Conservation (phyloP, 2,113 vertebrate species). For the Bubo scandiacus region DNA sequence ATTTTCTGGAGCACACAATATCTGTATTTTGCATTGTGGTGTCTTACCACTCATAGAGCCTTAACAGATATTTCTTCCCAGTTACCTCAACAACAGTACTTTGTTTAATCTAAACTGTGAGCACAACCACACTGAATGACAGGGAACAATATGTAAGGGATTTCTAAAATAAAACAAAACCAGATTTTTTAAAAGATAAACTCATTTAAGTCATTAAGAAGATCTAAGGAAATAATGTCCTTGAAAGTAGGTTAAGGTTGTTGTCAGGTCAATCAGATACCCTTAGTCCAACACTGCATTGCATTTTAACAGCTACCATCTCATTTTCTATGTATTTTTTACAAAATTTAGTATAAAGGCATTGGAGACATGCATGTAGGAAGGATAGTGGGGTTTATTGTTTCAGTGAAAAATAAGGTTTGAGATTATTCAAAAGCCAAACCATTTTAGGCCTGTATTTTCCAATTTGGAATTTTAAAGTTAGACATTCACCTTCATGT, state of each 20-base stretch:
- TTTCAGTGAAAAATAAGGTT: background rate
- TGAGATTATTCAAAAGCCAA: background rate
- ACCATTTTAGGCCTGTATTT: background rate
- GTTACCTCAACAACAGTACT: background rate
- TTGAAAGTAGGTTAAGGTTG: background rate
- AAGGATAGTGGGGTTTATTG: background rate
- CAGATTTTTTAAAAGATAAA: background rate
- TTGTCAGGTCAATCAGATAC: background rate
- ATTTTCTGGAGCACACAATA: background rate
- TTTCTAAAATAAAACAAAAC: background rate
- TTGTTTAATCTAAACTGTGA: background rate
- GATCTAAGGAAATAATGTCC: background rate
- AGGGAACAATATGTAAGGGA: background rate
- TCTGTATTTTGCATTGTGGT: background rate
- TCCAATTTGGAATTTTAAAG: background rate
- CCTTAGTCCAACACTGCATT: background rate
- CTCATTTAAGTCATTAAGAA: background rate
- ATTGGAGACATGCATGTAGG: background rate
- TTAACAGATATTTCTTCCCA: background rate
- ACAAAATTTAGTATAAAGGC: background rate
- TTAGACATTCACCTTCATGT: background rate
- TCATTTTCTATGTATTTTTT: background rate
- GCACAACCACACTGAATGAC: background rate
- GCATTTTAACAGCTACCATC: background rate
- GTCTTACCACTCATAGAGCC: background rate